These are phyloP conservation scores for Pseudorhombus dupliciocellatus DNA, from an alignment of 2,113 vertebrate species.

Conservation along the genomic window DNA sequence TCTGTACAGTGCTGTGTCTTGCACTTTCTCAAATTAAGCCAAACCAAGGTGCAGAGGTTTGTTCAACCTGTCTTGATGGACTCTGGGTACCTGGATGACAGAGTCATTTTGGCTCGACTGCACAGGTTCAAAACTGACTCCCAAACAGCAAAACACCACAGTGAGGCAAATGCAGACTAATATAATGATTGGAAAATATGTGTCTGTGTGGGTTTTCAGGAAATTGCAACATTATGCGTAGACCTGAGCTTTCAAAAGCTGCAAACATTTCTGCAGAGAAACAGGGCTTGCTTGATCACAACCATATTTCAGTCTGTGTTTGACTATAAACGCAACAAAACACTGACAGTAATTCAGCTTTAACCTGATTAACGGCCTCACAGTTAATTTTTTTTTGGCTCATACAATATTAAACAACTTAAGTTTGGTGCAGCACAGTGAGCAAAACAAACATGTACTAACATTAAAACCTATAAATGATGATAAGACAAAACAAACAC, in stretches of 20 bases:
- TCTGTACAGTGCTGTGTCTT: neutral
- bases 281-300: neutral
- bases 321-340: neutral
- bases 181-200: conserved; percentile 34
- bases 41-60: neutral
- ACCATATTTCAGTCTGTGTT: too few relatives aligned
- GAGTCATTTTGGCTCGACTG: conserved; percentile 12
- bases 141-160: conserved; percentile 33
- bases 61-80: conserved; percentile 10
- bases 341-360: neutral
- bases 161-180: conserved; percentile 43
- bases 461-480: too few relatives aligned
- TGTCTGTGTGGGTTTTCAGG: conserved; percentile 16
- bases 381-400: too few relatives aligned
- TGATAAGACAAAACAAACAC: too few relatives aligned
- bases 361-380: neutral
- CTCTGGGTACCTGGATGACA: conserved; percentile 1
- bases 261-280: conserved; percentile 6
- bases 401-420: neutral
- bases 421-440: neutral
- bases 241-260: conserved; percentile 3
- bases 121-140: conserved; percentile 13
- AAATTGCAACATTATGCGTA: conserved; percentile 30
- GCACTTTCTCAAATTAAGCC: neutral
- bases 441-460: too few relatives aligned